Percentiles rank a stretch among this genome's conserved stretches.
phyloP scores from a whole-genome alignment of 2,888 invertebrate species.

The Idaea dimidiata region DNA sequence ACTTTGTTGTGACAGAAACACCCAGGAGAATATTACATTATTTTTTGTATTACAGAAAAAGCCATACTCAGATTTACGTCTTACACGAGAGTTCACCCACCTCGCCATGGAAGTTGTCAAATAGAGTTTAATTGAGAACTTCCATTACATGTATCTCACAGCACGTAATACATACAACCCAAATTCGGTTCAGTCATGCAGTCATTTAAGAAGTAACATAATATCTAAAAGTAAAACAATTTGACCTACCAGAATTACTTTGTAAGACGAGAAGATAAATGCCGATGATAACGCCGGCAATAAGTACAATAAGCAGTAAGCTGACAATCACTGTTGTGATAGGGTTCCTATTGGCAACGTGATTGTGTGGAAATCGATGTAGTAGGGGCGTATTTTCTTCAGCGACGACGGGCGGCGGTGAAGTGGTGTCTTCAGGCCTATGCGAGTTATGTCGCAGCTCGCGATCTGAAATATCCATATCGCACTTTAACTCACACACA shows the following conservation, averaged over 20 bases:
- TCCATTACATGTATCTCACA: too few relatives aligned
- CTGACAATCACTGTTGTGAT: slow-evolving; percentile 44
- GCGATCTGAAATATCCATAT: slow-evolving; percentile 47
- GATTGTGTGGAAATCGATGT: slow-evolving; percentile 38
- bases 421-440: slow-evolving; percentile 30
- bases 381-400: slow-evolving; percentile 55
- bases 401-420: slow-evolving; percentile 10
- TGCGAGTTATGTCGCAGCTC: slow-evolving; percentile 52
- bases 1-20: too few relatives aligned
- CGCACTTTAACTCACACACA: not conserved
- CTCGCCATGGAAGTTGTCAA: too few relatives aligned
- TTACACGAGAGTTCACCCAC: too few relatives aligned
- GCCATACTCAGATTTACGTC: too few relatives aligned
- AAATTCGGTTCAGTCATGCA: too few relatives aligned
- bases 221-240: not conserved
- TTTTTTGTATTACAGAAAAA: too few relatives aligned
- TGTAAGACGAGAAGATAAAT: slow-evolving; percentile 62
- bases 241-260: slow-evolving; percentile 49
- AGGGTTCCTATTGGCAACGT: slow-evolving; percentile 24
- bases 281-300: slow-evolving; percentile 59
- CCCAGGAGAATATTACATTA: too few relatives aligned
- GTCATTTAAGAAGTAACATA: too few relatives aligned
- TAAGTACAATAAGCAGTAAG: slow-evolving; percentile 47
- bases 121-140: too few relatives aligned
- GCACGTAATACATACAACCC: too few relatives aligned